A percentile compares a stretch with the other conserved stretches of the same genome.
These are phyloP conservation scores for Drosophila kepulauana DNA, from an alignment of 1,140 invertebrate genomes.

Conservation along the genomic window DNA sequence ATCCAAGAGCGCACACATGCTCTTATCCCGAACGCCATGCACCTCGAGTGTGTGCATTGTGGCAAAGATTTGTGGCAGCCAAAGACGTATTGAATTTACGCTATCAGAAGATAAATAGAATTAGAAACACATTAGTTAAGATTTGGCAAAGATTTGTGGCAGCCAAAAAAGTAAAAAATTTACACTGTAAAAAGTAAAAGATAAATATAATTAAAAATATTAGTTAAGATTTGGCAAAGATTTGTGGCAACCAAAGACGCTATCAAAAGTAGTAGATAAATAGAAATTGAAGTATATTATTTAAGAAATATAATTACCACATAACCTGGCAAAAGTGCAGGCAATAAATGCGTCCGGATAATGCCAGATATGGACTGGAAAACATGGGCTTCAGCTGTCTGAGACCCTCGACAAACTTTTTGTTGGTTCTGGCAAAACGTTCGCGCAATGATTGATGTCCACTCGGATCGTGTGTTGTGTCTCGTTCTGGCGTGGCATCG, in stretches of 20 bases:
- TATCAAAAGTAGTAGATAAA: not conserved
- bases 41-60: slow-evolving; percentile 84
- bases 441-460: not conserved
- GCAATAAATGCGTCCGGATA: slow-evolving; percentile 56
- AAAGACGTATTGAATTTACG: slow-evolving; percentile 77
- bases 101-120: slow-evolving; percentile 7
- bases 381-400: slow-evolving; percentile 69
- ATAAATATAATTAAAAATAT: not conserved
- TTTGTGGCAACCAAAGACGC: slow-evolving; percentile 86
- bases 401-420: slow-evolving; percentile 44
- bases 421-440: slow-evolving; percentile 22
- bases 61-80: slow-evolving; percentile 87
- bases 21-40: slow-evolving; percentile 85
- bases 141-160: slow-evolving; percentile 86
- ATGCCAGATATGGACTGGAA: slow-evolving; percentile 50
- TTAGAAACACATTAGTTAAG: not conserved
- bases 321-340: slow-evolving; percentile 73
- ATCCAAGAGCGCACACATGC: slow-evolving; percentile 78
- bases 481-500: slow-evolving; percentile 47
- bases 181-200: slow-evolving; percentile 27
- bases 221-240: slow-evolving; percentile 84
- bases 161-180: slow-evolving; percentile 81
- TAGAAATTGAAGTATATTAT: not conserved
- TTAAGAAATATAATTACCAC: slow-evolving; percentile 40
- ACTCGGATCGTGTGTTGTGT: not conserved